Base-by-base conservation (phyloP, 2,113 vertebrate genomes). In the Larimichthys polyactis region DNA sequence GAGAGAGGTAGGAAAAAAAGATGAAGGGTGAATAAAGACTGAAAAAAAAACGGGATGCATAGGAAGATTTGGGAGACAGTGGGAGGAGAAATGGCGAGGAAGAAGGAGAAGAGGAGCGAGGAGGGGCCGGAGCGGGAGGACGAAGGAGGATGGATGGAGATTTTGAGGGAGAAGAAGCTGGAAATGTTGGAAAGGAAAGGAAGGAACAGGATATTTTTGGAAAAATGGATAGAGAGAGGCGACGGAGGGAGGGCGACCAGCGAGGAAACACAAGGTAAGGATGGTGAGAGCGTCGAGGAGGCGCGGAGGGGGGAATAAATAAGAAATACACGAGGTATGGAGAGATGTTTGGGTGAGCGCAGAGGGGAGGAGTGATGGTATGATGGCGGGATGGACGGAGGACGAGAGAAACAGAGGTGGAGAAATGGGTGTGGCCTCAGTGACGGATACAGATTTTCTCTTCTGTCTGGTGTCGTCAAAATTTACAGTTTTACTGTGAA, bases 181-280 rank as follows among this genome's bases (percentile, higher is more conserved):
- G 52, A 40, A 52, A 44, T 71, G 24, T 5, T 5, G 27, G 15
- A 36, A 52, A 62, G 5, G 6, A 22, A n/a, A n/a, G 17, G 2
- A 5, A 29, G 27, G 16, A 68, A 62, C 11, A 4, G 57, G 68
- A 64, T 10, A 55, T 1, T 14, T 57, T 14, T 57, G 54, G 57
- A 19, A 51, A 29, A 46, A 46, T 63, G 63, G 77, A 78, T 7
- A 46, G 40, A 15, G 27, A 27, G 57, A 69, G 14, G 48, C 36
- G 60, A 44, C 12, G n/a, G 29, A 32, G 32, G 48, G 46, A 65
- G 62, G 58, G 70, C 20, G 65, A 52, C 20, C 9, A 0, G n/a
- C 29, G 36, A 59, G 20, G 66, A 62, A 66, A 67, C 29, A 14
- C 9, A 70, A 84, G 86, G 81, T 89, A 85, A 83, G 86, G 20